Evolutionary conservation across 2,888 invertebrate species (phyloP), one percentile per base, ranked within the genome.

Genomic region (Polymixis lichenea): DNA sequence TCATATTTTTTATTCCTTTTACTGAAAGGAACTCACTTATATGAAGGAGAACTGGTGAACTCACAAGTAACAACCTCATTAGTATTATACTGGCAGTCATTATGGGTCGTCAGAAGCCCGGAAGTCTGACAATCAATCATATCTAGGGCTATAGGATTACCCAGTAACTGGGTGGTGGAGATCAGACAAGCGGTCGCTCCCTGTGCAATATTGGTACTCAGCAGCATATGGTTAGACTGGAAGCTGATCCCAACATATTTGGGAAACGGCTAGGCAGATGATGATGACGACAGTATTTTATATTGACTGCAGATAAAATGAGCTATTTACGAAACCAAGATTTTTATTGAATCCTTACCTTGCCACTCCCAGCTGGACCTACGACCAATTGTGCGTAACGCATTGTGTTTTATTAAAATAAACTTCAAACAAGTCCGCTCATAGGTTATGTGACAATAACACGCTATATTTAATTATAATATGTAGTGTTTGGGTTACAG

Each of bases 281-380:
- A 38, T 38, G 38, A 38, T 38, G 38, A 38, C 38, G 38, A 38
- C 38, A 32, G 8, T 22, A 56, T n/a, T 32, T n/a, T 32, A 22
- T 32, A 56, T 51, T 19, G 0, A 13, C 1, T 25, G 43, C 3
- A n/a, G 11, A 22, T 5, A 43, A 51, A 46, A 43, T 53, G 0
- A 17, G 28, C 17, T 22, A 11, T 28, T 3, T 53, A 53, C 0
- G 15, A 2, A 65, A 4, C 5, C 5, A 65, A 70, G 8, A 8
- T 17, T 19, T 25, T 49, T 38, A 13, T n/a, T 0, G 43, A 76
- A 58, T 58, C 51, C 88, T 94, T 97, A 99, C 99, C 97, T 99
- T 99, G 78, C 99, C 99, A 94, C 99, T 98, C 4, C 99, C 99
- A 0, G 99, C 99, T 49, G 99, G 99, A 0, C 99, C 99, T 90